phyloP scores from a whole-genome alignment of 2,888 invertebrate species.

The Tenthredo amoena region DNA sequence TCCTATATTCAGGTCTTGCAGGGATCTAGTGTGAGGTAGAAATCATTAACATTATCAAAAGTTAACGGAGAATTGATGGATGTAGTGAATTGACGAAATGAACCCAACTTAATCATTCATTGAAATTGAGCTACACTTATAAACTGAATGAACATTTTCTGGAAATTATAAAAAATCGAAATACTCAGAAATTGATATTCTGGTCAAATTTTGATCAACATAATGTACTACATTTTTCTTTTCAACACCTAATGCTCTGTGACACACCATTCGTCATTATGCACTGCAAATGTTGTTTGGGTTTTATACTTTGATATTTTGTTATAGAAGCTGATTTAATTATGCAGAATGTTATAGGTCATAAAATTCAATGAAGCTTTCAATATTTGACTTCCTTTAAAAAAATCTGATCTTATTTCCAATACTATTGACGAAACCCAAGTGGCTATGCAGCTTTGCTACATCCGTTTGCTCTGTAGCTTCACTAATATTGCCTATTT shows the following conservation, averaged over 20 bases:
- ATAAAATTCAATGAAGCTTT: neutral
- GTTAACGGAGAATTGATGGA: constrained; percentile 44
- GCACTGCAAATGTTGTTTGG: neutral
- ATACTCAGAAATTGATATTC: neutral
- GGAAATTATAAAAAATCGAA: neutral
- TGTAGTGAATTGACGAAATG: constrained; percentile 26
- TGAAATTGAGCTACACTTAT: neutral
- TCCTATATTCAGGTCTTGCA: constrained; percentile 74
- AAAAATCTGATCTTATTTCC: neutral
- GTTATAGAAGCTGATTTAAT: too few species aligned
- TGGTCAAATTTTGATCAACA: neutral
- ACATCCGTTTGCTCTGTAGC: constrained; percentile 43
- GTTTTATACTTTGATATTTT: neutral
- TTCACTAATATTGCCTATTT: constrained; percentile 34
- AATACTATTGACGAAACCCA: neutral
- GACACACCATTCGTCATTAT: neutral
- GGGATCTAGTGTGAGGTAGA: constrained; percentile 75
- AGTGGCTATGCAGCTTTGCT: constrained; percentile 33
- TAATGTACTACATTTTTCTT: too few species aligned
- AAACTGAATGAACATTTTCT: neutral
- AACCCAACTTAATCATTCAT: neutral
- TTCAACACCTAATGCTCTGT: neutral
- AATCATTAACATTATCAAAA: constrained; percentile 65
- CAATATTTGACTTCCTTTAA: neutral
- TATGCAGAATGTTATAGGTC: neutral